A percentile compares a stretch with the other conserved stretches of the same genome.
Evolutionary conservation across 30 jellyfish, hydroid and myxozoan species (phyloP).

Genomic region (Aurelia coerulea): DNA sequence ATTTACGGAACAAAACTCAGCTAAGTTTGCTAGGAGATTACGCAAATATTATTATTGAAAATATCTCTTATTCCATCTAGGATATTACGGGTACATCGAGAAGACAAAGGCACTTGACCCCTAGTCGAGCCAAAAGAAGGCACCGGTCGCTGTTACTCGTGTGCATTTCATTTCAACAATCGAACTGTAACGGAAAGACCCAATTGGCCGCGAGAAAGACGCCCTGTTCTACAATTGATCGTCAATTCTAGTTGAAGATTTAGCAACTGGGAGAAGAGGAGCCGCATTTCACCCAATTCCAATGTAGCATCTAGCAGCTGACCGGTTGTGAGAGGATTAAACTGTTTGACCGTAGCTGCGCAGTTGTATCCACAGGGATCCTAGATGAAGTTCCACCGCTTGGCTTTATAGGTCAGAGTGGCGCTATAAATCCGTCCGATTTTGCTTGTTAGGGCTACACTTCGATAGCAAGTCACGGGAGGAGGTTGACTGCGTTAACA

Average conservation of each 20-base stretch:
- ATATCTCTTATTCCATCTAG: conserved; percentile 67
- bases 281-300: conserved; percentile 38
- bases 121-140: conserved; percentile 33
- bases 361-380: conserved; percentile 67
- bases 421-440: conserved; percentile 18
- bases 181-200: conserved; percentile 18
- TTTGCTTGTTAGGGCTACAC: background rate
- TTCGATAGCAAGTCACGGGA: background rate
- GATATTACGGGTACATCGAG: conserved; percentile 55
- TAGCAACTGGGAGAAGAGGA: conserved; percentile 41
- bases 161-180: conserved; percentile 6
- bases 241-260: conserved; percentile 4
- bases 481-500: too few relatives aligned
- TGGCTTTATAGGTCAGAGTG: conserved; percentile 48
- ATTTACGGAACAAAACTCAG: conserved; percentile 57
- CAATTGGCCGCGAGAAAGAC: conserved; percentile 41
- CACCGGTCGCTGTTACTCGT: conserved; percentile 43
- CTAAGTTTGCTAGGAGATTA: conserved; percentile 61
- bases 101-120: conserved; percentile 58
- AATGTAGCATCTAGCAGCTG: conserved; percentile 58
- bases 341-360: conserved; percentile 51
- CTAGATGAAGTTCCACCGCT: conserved; percentile 34
- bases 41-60: conserved; percentile 48
- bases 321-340: conserved; percentile 67
- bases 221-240: conserved; percentile 3